Conservation (phyloP, 92 coral and sea anemone genomes). For the Isaurus tuberculatus region DNA sequence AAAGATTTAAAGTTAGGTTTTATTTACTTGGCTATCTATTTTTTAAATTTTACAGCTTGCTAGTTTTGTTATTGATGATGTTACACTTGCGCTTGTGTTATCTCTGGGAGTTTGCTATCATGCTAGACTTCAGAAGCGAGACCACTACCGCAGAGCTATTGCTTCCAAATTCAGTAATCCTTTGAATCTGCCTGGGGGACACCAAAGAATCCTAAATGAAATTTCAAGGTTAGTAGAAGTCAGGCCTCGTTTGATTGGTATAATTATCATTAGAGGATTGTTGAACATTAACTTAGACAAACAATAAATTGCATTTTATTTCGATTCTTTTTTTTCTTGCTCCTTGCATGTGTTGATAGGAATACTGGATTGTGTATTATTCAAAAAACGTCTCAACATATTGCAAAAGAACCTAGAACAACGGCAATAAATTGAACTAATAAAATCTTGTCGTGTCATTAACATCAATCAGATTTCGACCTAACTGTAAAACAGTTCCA, state of each 20-base stretch:
- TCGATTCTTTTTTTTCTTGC: too few relatives aligned
- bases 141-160: slow-evolving; percentile 64
- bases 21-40: not conserved
- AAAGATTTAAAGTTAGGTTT: not conserved
- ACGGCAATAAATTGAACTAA: too few relatives aligned
- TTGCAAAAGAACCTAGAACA: too few relatives aligned
- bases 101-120: slow-evolving; percentile 88
- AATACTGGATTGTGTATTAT: too few relatives aligned
- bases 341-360: too few relatives aligned
- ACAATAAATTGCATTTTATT: too few relatives aligned
- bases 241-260: not conserved
- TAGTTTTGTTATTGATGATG: slow-evolving; percentile 53
- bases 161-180: slow-evolving; percentile 62
- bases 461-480: too few relatives aligned
- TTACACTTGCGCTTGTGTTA: slow-evolving; percentile 78
- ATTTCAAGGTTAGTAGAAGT: slow-evolving; percentile 60
- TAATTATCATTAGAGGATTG: too few relatives aligned
- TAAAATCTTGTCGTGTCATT: too few relatives aligned
- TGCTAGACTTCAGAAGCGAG: slow-evolving; percentile 75
- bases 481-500: too few relatives aligned
- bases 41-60: slow-evolving; percentile 41
- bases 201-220: slow-evolving; percentile 65
- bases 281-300: too few relatives aligned
- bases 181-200: slow-evolving; percentile 72
- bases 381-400: too few relatives aligned